Conservation (phyloP, 2,797 vertebrate species). For the Tapera naevia region DNA sequence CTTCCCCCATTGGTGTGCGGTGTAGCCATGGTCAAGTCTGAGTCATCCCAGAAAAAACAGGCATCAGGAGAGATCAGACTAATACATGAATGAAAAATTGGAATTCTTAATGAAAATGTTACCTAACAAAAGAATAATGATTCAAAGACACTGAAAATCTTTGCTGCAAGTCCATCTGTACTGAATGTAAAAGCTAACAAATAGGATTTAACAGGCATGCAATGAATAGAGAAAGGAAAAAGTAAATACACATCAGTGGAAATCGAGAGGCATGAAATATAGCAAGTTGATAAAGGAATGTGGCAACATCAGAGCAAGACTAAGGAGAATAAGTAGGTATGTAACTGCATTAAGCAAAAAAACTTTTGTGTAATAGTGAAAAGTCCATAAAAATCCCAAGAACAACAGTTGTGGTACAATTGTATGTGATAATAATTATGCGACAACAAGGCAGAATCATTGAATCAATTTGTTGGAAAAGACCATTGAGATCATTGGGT, state of each 20-base stretch:
- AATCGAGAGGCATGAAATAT: not conserved
- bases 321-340: not conserved
- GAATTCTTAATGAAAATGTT: not conserved
- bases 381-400: not conserved
- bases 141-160: not conserved
- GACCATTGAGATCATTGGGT: no score
- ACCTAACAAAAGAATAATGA: not conserved
- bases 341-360: not conserved
- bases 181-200: not conserved
- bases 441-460: not conserved
- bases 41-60: not conserved
- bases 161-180: not conserved
- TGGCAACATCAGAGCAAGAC: not conserved
- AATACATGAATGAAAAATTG: not conserved
- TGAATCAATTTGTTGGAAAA: no score
- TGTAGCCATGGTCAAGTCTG: fast-evolving
- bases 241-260: not conserved
- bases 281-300: not conserved
- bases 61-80: not conserved
- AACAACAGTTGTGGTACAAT: not conserved
- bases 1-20: fast-evolving
- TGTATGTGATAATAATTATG: not conserved
- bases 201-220: not conserved
- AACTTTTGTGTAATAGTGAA: not conserved
- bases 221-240: not conserved